Base-by-base conservation (phyloP, 2,113 vertebrate genomes). In the Neolamprologus modestus region DNA sequence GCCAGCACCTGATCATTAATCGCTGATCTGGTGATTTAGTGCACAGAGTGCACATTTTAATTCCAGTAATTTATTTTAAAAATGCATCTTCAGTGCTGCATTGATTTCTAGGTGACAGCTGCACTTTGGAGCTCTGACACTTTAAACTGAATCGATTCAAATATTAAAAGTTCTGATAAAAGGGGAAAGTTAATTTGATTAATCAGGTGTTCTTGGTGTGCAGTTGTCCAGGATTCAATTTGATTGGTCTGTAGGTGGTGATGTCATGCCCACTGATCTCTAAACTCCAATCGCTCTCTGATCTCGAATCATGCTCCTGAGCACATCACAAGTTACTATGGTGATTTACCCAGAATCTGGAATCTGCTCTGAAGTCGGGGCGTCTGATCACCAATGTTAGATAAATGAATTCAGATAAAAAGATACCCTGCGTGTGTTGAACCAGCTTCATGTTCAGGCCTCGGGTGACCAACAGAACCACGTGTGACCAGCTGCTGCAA, bases 231-330 rank as follows among this genome's bases (percentile, higher is more conserved):
- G 3, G 24, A 59, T 16, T 16, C 24, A 28, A 16, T 59, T 28
- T 59, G 24, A 28, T 59, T 59, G 0, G 55, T 17, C 55, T 9
- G 26, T 59, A 31, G 28, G 26, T 61, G 28, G 28, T 61, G 57
- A 61, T 61, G 8, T 61, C 26, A 61, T 26, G 24, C 12, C 54
- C 7, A 14, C 54, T 26, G 24, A 28, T 57, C 54, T 57, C 54
- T 55, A 55, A 55, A 3, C 55, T 19, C 16, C 5, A 17, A 33
- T 33, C 9, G 0, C 59, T 63, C 0, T 35, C 16, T 63, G 59
- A 63, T 19, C 16, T 63, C 6, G 0, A 63, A 63, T 63, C 55
- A 1, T 59, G 26, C 1, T 59, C 1, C 59, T 33, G 59, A 11
- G 3, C 28, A 63, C 59, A 63, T 0, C 16, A 33, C 9, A 33